These are phyloP conservation scores for Takifugu flavidus DNA, from an alignment of 2,113 vertebrate species.

Conservation along the genomic window DNA sequence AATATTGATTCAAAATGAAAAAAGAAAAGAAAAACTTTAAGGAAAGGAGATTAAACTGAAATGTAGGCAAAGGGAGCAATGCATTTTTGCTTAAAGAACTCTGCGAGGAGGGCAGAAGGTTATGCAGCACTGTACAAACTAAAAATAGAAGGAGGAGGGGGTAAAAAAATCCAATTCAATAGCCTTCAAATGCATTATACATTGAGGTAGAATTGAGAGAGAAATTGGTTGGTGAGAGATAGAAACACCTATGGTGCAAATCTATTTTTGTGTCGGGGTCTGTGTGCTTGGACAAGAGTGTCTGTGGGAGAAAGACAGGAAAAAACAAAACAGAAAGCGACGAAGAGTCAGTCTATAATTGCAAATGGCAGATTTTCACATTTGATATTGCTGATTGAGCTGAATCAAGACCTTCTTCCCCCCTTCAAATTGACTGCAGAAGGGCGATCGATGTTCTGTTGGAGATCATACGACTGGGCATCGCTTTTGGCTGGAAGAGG, in stretches of 20 bases:
- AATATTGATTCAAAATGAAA: constrained; percentile 8
- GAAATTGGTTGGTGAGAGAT: constrained; percentile 27
- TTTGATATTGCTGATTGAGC: constrained; percentile 25
- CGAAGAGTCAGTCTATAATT: constrained; percentile 9
- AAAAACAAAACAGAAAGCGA: background rate
- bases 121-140: constrained; percentile 31
- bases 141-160: constrained; percentile 11
- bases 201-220: constrained; percentile 36
- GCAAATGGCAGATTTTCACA: constrained; percentile 25
- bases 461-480: background rate
- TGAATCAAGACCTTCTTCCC: constrained; percentile 10
- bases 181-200: constrained; percentile 47
- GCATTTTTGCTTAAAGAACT: constrained; percentile 35
- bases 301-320: background rate
- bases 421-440: constrained; percentile 12
- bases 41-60: constrained; percentile 40
- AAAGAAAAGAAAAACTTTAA: background rate
- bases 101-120: constrained; percentile 12
- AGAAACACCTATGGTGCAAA: constrained; percentile 12
- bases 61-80: constrained; percentile 43
- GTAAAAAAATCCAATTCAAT: constrained; percentile 26
- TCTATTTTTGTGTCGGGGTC: constrained; percentile 4
- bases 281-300: background rate
- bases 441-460: constrained; percentile 15
- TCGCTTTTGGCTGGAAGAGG: background rate